A percentile compares a stretch with the other conserved stretches of the same genome.
Evolutionary conservation across 2,797 vertebrate species (phyloP).

Genomic region (Intellagama lesueurii): DNA sequence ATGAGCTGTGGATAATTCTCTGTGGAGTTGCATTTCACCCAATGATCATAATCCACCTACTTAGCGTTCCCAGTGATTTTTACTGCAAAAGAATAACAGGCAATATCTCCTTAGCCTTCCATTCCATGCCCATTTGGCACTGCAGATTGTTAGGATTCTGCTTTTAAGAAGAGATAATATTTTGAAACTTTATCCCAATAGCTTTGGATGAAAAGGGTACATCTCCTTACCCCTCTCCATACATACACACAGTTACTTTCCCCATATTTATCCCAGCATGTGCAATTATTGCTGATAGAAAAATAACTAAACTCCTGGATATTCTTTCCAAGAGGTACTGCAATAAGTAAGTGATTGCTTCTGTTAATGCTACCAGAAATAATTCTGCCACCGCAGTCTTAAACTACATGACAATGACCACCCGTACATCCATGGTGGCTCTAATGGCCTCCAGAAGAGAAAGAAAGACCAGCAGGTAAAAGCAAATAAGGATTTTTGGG

Average conservation of each 20-base stretch:
- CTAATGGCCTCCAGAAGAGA: background rate
- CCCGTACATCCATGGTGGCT: background rate
- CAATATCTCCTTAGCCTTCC: background rate
- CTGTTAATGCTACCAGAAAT: background rate
- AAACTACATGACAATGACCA: background rate
- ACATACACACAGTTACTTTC: background rate
- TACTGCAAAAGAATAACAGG: background rate
- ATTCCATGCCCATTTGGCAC: background rate
- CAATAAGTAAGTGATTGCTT: background rate
- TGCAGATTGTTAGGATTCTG: background rate
- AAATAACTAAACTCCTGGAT: background rate
- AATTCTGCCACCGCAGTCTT: background rate
- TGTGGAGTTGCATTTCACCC: slow-evolving; percentile 6
- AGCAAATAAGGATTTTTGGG: background rate
- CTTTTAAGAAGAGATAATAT: background rate
- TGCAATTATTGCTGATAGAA: background rate
- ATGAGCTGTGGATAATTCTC: slow-evolving; percentile 17
- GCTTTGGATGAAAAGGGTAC: background rate
- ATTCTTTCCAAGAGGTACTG: background rate
- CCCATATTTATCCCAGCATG: background rate
- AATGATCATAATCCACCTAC: background rate
- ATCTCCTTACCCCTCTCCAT: background rate
- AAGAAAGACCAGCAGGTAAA: background rate
- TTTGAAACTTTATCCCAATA: slow-evolving; percentile 4
- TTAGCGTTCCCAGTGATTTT: slow-evolving; percentile 9